Evolutionary conservation across 1,140 invertebrate species (phyloP), one percentile per base, ranked within the genome.

Genomic region (Hylaeus volcanicus): DNA sequence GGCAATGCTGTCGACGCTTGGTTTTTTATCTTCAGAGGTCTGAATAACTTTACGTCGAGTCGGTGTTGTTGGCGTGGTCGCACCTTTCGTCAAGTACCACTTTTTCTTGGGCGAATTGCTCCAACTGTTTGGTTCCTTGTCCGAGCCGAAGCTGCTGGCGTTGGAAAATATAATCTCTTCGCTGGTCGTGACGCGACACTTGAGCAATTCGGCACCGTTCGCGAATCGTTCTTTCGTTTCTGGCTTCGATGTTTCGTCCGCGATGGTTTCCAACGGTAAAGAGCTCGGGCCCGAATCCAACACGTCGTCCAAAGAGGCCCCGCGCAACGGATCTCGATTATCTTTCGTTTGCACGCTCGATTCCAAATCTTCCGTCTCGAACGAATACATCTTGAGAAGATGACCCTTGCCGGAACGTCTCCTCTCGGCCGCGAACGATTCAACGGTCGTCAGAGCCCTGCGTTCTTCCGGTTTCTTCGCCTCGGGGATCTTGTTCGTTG

Each of bases 291-390:
- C 89, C 1, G 90, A 88, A n/a, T 93, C 90, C 5, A 92, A 65
- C 0, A 91, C 89, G 61, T 93, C 89, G 73, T 93, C 89, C 12
- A 92, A 68, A 0, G 92, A 93, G 1, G 87, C 79, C 0, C 88
- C 90, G 1, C 90, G 82, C n/a, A 92, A 53, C 0, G 90, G 83
- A 83, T 92, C 89, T 6, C 90, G 73, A 37, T 83, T 87, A 4
- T 79, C 73, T 37, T 90, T 88, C 3, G 65, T 6, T 5, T 82
- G 45, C 1, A 79, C 71, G 1, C 82, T 64, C 9, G 68, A 64
- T 6, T 92, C 91, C 0, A 93, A 64, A 69, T 93, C 92, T 76
- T 93, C 92, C 0, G 92, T 93, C 55, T 93, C 93, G 51, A 93
- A 93, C 0, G 92, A 93, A 61, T 92, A 93, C 92, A 93, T 93